These are phyloP conservation scores for Drosophila pegasa DNA, from an alignment of 2,888 invertebrate genomes.

Conservation along the genomic window DNA sequence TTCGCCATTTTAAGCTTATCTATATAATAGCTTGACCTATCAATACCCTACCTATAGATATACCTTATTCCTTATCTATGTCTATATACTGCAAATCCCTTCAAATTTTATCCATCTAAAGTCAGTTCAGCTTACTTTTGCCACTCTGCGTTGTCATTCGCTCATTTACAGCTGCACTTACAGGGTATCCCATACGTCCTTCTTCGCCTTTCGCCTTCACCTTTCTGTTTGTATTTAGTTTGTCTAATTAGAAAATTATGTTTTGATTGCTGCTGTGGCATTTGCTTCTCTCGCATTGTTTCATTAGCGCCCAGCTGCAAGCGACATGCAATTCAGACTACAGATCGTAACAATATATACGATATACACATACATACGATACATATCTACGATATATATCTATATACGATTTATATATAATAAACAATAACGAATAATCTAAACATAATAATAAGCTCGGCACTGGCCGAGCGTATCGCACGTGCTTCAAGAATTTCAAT, in stretches of 20 bases:
- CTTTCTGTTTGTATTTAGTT: constrained; percentile 18
- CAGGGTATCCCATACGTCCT: constrained; percentile 6
- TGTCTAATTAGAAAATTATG: constrained; percentile 58
- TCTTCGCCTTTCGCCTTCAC: constrained; percentile 16
- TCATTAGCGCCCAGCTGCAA: constrained; percentile 39
- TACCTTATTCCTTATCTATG: too few species aligned
- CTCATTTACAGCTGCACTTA: background rate
- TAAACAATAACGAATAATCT: constrained; percentile 14
- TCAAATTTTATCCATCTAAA: background rate
- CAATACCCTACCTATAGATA: too few species aligned
- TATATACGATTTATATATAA: background rate
- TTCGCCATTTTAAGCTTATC: too few species aligned
- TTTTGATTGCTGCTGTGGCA: constrained; percentile 29
- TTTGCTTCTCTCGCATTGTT: constrained; percentile 37
- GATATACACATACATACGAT: background rate
- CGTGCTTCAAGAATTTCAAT: constrained; percentile 56
- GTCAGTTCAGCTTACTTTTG: background rate
- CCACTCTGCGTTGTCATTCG: background rate
- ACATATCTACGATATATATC: background rate
- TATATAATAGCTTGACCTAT: too few species aligned
- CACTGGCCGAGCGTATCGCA: constrained; percentile 56
- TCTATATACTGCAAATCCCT: background rate
- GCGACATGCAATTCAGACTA: constrained; percentile 48
- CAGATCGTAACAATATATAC: constrained; percentile 1
- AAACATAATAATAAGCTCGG: constrained; percentile 28